These are phyloP conservation scores for Varecia variegata DNA, from an alignment of 2,797 vertebrate species.

Conservation along the genomic window DNA sequence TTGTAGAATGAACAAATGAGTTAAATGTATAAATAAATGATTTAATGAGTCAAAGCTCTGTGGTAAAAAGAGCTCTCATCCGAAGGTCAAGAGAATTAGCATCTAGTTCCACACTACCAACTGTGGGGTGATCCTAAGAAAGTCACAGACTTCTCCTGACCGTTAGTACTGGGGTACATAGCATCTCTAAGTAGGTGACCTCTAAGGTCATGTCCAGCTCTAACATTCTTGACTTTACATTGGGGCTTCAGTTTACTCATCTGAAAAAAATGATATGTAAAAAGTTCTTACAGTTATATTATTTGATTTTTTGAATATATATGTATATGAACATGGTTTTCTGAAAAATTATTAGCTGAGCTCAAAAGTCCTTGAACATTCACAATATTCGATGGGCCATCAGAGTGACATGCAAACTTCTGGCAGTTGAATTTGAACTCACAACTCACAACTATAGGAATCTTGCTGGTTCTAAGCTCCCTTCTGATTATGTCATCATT, in stretches of 20 bases:
- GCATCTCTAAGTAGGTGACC: background rate
- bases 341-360: background rate
- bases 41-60: background rate
- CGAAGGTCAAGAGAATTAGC: background rate
- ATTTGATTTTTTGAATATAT: background rate
- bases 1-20: background rate
- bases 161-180: background rate
- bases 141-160: background rate
- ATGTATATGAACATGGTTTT: background rate
- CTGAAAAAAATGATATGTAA: background rate
- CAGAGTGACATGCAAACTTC: background rate
- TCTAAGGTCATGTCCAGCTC: background rate
- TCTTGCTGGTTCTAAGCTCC: background rate
- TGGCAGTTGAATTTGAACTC: background rate
- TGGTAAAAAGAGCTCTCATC: background rate
- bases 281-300: background rate
- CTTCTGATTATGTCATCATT: background rate
- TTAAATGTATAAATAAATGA: background rate
- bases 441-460: background rate
- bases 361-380: background rate
- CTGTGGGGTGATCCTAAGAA: background rate
- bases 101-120: background rate
- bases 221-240: background rate
- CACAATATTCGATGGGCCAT: background rate
- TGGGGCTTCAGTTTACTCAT: background rate